Percentiles rank a stretch among this genome's conserved stretches.
Conservation (phyloP, 2,797 vertebrate species). For the Tolypeutes matacus region DNA sequence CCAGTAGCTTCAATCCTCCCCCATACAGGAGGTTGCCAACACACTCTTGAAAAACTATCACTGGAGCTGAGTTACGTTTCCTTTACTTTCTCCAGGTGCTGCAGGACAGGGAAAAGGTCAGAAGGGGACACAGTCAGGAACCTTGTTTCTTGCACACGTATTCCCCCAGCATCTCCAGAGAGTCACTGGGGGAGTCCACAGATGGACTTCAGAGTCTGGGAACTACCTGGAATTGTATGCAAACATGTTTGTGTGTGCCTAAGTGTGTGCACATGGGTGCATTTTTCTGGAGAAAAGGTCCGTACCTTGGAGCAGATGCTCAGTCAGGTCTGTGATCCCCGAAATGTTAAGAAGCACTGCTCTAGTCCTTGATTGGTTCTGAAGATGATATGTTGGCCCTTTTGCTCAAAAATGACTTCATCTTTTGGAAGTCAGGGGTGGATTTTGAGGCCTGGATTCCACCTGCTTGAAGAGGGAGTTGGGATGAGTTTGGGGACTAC, state of each 20-base stretch:
- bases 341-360: not conserved
- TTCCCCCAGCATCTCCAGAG: not conserved
- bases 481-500: not conserved
- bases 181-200: not conserved
- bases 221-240: not conserved
- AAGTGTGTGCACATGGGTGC: fast-evolving
- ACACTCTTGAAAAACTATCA: not conserved
- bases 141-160: not conserved
- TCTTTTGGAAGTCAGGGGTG: not conserved
- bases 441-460: not conserved
- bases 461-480: not conserved
- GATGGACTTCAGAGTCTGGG: not conserved
- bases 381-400: not conserved
- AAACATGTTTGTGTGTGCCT: fast-evolving
- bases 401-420: not conserved
- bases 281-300: not conserved
- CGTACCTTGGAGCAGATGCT: not conserved
- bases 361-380: not conserved
- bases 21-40: fast-evolving
- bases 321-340: not conserved
- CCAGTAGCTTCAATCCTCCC: not conserved
- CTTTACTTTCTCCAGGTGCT: not conserved
- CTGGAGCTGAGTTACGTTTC: not conserved
- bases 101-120: not conserved
- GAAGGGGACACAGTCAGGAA: not conserved